Percentiles rank a stretch among this genome's conserved stretches.
phyloP scores from a whole-genome alignment of 2,888 invertebrate species.

The Euplagia quadripunctaria region DNA sequence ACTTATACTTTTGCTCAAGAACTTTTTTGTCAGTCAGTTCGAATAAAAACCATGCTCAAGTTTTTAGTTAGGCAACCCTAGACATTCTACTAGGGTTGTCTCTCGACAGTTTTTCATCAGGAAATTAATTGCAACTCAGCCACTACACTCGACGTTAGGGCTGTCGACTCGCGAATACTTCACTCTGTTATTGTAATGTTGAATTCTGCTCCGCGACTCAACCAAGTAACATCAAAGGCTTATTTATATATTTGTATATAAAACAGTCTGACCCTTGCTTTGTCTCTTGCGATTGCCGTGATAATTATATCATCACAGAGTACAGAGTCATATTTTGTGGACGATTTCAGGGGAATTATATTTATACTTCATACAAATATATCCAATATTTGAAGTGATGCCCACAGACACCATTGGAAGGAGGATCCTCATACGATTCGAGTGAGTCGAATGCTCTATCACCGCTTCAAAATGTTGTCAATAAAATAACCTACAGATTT shows the following conservation, averaged over 20 bases:
- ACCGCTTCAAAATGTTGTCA: too few relatives aligned
- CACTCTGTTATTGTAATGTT: conserved; percentile 39
- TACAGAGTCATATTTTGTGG: conserved; percentile 15
- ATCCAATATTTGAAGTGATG: too few relatives aligned
- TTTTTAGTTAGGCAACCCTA: background rate
- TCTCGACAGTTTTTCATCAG: conserved; percentile 22
- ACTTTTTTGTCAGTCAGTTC: too few relatives aligned
- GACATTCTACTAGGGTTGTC: conserved; percentile 12
- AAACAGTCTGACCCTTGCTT: conserved; percentile 15
- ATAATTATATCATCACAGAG: conserved; percentile 31
- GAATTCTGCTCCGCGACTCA: conserved; percentile 15
- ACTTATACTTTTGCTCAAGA: too few relatives aligned
- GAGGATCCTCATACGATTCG: too few relatives aligned
- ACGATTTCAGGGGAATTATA: background rate
- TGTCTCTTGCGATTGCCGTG: conserved; percentile 16
- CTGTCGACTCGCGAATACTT: conserved; percentile 27
- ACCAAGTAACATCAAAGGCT: conserved; percentile 36
- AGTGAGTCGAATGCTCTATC: too few relatives aligned
- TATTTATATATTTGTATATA: conserved; percentile 22
- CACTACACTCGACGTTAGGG: conserved; percentile 27
- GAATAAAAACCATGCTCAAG: too few relatives aligned
- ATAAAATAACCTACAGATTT: too few relatives aligned
- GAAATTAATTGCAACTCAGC: conserved; percentile 21
- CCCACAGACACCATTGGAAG: too few relatives aligned
- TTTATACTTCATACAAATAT: background rate